Evolutionary conservation across 2,888 invertebrate species (phyloP).

Genomic region (Abscondita cerata): DNA sequence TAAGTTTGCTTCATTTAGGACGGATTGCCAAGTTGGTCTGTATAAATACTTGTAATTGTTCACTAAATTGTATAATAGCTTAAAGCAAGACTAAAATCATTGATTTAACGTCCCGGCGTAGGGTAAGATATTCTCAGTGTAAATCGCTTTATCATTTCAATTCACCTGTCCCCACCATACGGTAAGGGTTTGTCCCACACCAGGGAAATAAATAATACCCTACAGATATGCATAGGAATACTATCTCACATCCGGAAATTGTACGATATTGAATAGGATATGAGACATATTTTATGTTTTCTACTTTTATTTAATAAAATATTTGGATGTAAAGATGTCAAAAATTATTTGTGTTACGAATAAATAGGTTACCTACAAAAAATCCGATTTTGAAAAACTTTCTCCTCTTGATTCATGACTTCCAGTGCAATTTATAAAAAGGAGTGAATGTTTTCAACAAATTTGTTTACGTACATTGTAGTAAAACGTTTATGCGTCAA

Average conservation of each 20-base stretch:
- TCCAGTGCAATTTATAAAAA: not conserved
- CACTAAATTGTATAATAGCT: constrained; percentile 1
- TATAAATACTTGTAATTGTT: constrained; percentile 25
- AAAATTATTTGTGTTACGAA: not conserved
- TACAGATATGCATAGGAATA: constrained; percentile 47
- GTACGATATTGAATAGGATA: constrained; percentile 49
- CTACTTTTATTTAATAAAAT: constrained; percentile 24
- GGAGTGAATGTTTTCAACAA: too few relatives aligned
- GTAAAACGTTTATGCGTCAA: too few relatives aligned
- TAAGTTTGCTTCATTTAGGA: too few relatives aligned
- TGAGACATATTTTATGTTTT: constrained; percentile 48
- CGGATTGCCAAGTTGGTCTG: too few relatives aligned
- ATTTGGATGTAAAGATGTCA: not conserved
- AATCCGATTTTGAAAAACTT: too few relatives aligned
- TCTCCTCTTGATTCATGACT: too few relatives aligned
- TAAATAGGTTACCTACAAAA: too few relatives aligned
- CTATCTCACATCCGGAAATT: constrained; percentile 50
- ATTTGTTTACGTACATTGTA: too few relatives aligned
- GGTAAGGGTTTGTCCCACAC: constrained; percentile 31
- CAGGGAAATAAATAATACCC: constrained; percentile 38
- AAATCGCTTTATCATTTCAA: constrained; percentile 40
- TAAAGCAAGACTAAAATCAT: constrained; percentile 9
- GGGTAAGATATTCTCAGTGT: constrained; percentile 36
- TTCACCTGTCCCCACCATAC: constrained; percentile 39
- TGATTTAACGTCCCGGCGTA: constrained; percentile 33